Evolutionary conservation across 2,888 invertebrate genomes (phyloP), one percentile per base, ranked within the genome.

Genomic region (Graphium colonna): DNA sequence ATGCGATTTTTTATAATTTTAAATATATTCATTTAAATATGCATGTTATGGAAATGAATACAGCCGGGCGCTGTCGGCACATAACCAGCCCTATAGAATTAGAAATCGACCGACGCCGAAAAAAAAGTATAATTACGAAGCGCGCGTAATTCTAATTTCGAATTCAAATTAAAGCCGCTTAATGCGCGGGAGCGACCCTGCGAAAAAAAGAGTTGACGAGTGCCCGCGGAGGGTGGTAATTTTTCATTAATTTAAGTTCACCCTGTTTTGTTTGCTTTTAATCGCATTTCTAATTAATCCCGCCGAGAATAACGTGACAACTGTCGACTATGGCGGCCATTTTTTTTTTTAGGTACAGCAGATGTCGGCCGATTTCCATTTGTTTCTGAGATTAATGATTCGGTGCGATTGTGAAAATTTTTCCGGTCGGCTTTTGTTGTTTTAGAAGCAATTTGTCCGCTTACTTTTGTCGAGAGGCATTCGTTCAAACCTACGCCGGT

Each of bases 211-310:
- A 89, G 88, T 88, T 88, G 88, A 87, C 87, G 89, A 89, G 81
- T 80, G 81, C 84, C 78, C 87, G 79, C 80, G 71, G 85, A 87
- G 89, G 89, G 89, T 89, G 89, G 89, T 89, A 89, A 89, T 89
- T 89, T 89, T 89, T 89, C 89, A 89, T 89, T 89, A 89, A 89
- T 89, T 89, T 89, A 89, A 89, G 89, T 89, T 89, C 89, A 88
- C 88, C 86, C 88, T 88, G 88, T 89, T 88, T 89, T 89, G 89
- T 89, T 89, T 89, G 88, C 86, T 89, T 89, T 89, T 89, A 89
- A 89, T 89, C 89, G 88, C 85, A 88, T 89, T 89, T 89, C 88
- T 89, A 89, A 89, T 89, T 89, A 89, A 89, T 89, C 88, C 89
- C 88, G 86, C 81, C 85, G 88, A 88, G 88, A 88, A 89, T 89